Evolutionary conservation across 1,140 invertebrate genomes (phyloP), one percentile per base, ranked within the genome.

Genomic region (Sycophaga agraensis): DNA sequence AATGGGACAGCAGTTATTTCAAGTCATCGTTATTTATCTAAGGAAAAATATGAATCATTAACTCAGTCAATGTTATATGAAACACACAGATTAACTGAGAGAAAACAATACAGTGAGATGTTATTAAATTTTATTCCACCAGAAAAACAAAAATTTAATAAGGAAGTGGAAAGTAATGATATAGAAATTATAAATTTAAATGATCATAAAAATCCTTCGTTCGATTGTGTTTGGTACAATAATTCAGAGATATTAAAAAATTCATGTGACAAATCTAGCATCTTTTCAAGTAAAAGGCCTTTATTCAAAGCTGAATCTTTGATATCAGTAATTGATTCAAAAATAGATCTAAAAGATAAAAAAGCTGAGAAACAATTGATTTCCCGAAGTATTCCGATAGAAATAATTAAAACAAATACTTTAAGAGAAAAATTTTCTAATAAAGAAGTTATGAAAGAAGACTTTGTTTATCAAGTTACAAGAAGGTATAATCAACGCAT

Each of bases 91-190:
- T 61, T 78, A n/a, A 60, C 59, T 9, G 74, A 80, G 35, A 77
- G 68, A 50, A 61, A 65, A 48, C 68, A 77, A n/a, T 80, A 81
- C 26, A 56, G 69, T 16, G 66, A 75, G 21, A 39, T 81, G 59
- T 22, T 81, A 5, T 66, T 74, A 26, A 73, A 71, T 51, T 76
- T 73, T 58, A 19, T 72, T 12, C 67, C 72, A 5, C 64, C 54
- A 8, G 66, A 65, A 22, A 59, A 66, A 34, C 51, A 73, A 8
- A 26, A 69, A 17, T 3, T 70, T 17, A 45, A 63, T 5, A 39
- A 46, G 28, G 16, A 46, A 17, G 16, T 21, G 4, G 8, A 8
- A 19, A 45, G n/a, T n/a, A n/a, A n/a, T n/a, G n/a, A n/a, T n/a
- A 51, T 39, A 17, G n/a, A 34, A 43, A 43, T 16, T 35, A 11